Evolutionary conservation across 1,140 invertebrate species (phyloP), one percentile per base, ranked within the genome.

Genomic region (Sinonovacula constricta): DNA sequence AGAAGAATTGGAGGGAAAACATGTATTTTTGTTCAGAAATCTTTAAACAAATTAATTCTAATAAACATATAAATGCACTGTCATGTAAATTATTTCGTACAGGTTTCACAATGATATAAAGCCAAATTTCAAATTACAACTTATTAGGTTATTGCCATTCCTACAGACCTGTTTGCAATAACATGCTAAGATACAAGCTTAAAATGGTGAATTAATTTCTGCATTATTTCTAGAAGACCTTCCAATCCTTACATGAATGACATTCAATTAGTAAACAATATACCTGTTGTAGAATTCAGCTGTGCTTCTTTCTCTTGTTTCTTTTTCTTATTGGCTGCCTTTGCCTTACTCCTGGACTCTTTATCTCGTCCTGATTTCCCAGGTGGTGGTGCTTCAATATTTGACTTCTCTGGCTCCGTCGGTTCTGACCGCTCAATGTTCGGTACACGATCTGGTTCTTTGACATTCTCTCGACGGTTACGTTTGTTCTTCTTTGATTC

Each of bases 401-500:
- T 62, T 15, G n/a, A n/a, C n/a, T 26, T 26, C 18, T 62, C 33
- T 18, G 3, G 24, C 31, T 31, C 24, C 31, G 30, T 12, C 26
- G 22, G 22, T 33, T 62, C 18, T 26, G 59, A 18, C 33, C 31
- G 15, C 31, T 62, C 24, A 30, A 30, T 62, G 59, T 18, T 62
- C 31, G 59, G 28, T 18, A 62, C 30, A 18, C 12, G 24, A 4
- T 62, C 59, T 28, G 30, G 22, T 18, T 66, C 62, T 31, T 66
- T 75, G 14, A 62, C 85, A 22, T 69, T 69, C 36, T 86, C 83
- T 69, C 77, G 71, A 12, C 67, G 69, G 66, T 83, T 82, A 26
- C 69, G 78, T 56, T 83, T 84, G 45, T 81, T 81, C 59, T 83
- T 86, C 59, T 75, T 82, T 24, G 59, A 75, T 79, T 83, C 86